Conservation (phyloP, 2,888 invertebrate genomes). For the Polylopha cassiicola region DNA sequence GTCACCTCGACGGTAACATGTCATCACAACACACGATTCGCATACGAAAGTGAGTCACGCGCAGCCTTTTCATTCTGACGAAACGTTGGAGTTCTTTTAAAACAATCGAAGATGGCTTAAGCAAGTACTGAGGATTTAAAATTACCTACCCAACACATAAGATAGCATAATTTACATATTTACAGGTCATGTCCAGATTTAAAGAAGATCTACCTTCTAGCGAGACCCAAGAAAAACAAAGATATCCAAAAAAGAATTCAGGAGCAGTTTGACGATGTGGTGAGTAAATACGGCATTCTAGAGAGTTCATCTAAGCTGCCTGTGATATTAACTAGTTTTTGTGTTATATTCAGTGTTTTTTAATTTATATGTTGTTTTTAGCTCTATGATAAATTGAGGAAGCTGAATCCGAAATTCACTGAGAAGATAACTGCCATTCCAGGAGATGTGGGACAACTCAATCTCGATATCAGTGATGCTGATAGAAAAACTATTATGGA, state of each 20-base stretch:
- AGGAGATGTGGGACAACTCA: constrained; percentile 54
- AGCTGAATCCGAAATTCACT: constrained; percentile 54
- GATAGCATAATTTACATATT: constrained; percentile 26
- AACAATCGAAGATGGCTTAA: no score
- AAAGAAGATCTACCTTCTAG: constrained; percentile 66
- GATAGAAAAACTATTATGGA: constrained; percentile 48
- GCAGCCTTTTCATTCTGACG: no score
- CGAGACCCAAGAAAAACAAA: constrained; percentile 77
- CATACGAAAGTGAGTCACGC: no score
- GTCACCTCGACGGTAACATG: no score
- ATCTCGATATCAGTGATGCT: constrained; percentile 54
- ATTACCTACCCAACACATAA: no score
- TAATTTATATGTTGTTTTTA: constrained; percentile 32
- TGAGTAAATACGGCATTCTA: constrained; percentile 46
- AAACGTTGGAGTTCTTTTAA: no score
- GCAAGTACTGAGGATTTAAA: no score
- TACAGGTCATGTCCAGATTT: constrained; percentile 69
- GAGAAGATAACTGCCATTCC: constrained; percentile 56
- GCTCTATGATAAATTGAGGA: constrained; percentile 60
- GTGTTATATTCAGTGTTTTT: no score
- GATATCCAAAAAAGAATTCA: constrained; percentile 67
- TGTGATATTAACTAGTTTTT: no score
- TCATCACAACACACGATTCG: no score
- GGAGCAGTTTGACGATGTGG: constrained; percentile 78
- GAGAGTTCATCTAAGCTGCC: no score